phyloP scores from a whole-genome alignment of 2,797 vertebrate species.

The Semaprochilodus insignis region DNA sequence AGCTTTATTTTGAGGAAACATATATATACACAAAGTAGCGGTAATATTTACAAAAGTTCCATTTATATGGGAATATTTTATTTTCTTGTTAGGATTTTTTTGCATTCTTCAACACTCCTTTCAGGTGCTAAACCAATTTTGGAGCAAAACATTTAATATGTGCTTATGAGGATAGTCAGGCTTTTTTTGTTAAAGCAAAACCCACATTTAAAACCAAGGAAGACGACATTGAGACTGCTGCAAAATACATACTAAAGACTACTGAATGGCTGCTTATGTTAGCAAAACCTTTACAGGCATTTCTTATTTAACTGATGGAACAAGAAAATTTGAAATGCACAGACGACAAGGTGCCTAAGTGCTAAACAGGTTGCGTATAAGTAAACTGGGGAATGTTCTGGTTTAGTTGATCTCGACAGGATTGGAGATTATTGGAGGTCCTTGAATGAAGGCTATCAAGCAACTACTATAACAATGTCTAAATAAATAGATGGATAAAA shows the following conservation, averaged over 20 bases:
- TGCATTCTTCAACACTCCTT: neutral
- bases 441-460: too few species aligned
- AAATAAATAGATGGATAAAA: too few species aligned
- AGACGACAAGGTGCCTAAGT: neutral
- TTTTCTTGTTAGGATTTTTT: neutral
- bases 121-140: neutral
- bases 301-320: too few species aligned
- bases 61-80: neutral
- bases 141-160: neutral
- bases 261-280: too few species aligned
- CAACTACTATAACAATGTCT: too few species aligned
- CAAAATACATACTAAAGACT: neutral
- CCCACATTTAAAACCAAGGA: neutral
- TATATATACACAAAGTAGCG: neutral
- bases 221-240: neutral
- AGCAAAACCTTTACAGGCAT: too few species aligned
- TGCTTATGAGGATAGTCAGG: neutral
- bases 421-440: too few species aligned
- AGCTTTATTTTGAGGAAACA: neutral
- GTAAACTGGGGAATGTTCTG: too few species aligned
- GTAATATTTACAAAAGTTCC: neutral
- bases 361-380: too few species aligned
- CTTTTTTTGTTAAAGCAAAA: neutral
- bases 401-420: too few species aligned
- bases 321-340: too few species aligned